Conservation (phyloP, 2,888 invertebrate species). For the Phymatocera aterrima region DNA sequence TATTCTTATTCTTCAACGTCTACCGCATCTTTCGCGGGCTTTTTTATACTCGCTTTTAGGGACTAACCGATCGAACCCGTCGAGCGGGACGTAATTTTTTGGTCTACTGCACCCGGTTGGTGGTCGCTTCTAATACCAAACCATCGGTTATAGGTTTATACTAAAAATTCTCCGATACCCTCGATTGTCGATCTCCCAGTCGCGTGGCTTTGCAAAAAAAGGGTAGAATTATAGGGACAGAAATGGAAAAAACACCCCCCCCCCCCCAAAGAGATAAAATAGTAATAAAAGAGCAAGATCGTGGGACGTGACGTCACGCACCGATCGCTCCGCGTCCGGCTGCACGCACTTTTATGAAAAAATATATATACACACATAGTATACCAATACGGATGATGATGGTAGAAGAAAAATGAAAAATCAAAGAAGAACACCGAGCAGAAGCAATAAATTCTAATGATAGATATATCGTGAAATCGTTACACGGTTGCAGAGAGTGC, state of each 20-base stretch:
- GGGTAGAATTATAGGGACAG: not conserved
- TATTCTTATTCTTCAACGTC: slow-evolving; percentile 22
- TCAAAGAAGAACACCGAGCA: too few relatives aligned
- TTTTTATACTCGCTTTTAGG: not conserved
- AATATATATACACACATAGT: not conserved
- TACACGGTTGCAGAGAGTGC: not conserved
- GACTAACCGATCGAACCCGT: slow-evolving; percentile 14
- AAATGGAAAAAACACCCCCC: not conserved
- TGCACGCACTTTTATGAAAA: slow-evolving; percentile 27
- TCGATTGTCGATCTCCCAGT: slow-evolving; percentile 29
- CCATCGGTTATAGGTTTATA: not conserved
- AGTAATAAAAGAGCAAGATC: not conserved
- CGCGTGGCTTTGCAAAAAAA: slow-evolving; percentile 46
- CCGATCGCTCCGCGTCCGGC: slow-evolving; percentile 38
- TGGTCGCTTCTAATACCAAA: slow-evolving; percentile 14
- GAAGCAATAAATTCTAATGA: too few relatives aligned
- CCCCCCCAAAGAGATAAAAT: too few relatives aligned
- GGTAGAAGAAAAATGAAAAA: not conserved
- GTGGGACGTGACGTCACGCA: slow-evolving; percentile 45
- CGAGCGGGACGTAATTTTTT: slow-evolving; percentile 47
- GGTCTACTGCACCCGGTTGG: slow-evolving; percentile 45
- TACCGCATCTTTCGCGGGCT: slow-evolving; percentile 37
- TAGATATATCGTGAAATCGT: not conserved
- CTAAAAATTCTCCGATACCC: not conserved
- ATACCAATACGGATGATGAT: not conserved